Evolutionary conservation across 1,140 invertebrate species (phyloP), one percentile per base, ranked within the genome.

Genomic region (Bombyx mandarina): DNA sequence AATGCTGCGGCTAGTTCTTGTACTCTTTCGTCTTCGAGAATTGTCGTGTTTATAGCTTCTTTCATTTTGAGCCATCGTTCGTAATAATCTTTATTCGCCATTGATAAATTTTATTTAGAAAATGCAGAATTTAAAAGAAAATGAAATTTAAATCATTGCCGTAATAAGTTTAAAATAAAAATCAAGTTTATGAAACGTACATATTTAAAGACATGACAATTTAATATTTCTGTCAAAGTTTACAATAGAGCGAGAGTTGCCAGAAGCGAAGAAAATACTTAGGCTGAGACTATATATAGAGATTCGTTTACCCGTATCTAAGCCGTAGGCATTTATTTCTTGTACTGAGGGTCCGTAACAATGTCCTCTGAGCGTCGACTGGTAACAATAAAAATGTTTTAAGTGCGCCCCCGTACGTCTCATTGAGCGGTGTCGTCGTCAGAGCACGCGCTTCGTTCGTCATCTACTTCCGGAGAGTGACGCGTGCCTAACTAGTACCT

Each of bases 381-480:
- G 64, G 69, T 65, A 65, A 82, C 79, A 83, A 81, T 86, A 82
- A 83, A 82, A 86, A 86, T 83, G 79, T 83, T 86, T 83, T 79
- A 86, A 86, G 82, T 83, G 79, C 66, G 82, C 82, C 82, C 81
- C 82, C 82, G 77, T 79, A 82, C 80, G 82, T 82, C 75, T 75
- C 80, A 85, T 83, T 85, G 82, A 83, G 72, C 71, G 66, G 64
- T 67, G 71, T 73, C 61, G 68, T 65, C 68, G 76, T 67, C 65
- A 66, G 66, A 75, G 77, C 79, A 77, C 77, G 75, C 77, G 75
- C 65, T 56, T 45, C 54, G 68, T 68, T 72, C 79, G 70, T 71
- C 73, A 67, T 60, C 61, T 59, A 68, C 66, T 69, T 86, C 79
- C 80, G 80, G 80, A 61, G 64, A 49, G 52, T 57, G 77, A 66